A percentile compares a stretch with the other conserved stretches of the same genome.
phyloP scores from a whole-genome alignment of 2,113 vertebrate genomes.

The Nycticorax nycticorax region DNA sequence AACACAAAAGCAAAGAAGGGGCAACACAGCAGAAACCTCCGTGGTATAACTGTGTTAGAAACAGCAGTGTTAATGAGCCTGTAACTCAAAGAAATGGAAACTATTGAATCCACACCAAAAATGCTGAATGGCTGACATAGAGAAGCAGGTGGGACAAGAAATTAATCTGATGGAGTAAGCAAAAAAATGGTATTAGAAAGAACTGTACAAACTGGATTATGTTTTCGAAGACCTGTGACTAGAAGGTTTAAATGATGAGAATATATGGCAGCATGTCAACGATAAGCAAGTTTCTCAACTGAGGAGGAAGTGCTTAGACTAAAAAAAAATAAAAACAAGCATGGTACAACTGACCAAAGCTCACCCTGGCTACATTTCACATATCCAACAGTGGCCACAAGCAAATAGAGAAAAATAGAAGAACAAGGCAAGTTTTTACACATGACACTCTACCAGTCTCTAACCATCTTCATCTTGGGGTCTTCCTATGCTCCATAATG shows the following conservation, averaged over 20 bases:
- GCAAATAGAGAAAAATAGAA: neutral
- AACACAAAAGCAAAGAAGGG: neutral
- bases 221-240: neutral
- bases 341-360: neutral
- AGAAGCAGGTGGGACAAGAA: neutral
- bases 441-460: neutral
- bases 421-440: neutral
- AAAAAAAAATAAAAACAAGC: neutral
- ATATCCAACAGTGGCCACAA: neutral
- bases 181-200: neutral
- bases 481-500: neutral
- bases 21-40: neutral
- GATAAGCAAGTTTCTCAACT: neutral
- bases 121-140: neutral
- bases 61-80: neutral
- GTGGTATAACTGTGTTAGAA: neutral
- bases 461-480: neutral
- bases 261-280: neutral
- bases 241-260: neutral
- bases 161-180: neutral
- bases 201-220: neutral
- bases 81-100: neutral
- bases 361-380: neutral
- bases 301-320: neutral
- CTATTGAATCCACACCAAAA: neutral